phyloP scores from a whole-genome alignment of 2,797 vertebrate genomes.

The Oryzias dopingdopingensis region DNA sequence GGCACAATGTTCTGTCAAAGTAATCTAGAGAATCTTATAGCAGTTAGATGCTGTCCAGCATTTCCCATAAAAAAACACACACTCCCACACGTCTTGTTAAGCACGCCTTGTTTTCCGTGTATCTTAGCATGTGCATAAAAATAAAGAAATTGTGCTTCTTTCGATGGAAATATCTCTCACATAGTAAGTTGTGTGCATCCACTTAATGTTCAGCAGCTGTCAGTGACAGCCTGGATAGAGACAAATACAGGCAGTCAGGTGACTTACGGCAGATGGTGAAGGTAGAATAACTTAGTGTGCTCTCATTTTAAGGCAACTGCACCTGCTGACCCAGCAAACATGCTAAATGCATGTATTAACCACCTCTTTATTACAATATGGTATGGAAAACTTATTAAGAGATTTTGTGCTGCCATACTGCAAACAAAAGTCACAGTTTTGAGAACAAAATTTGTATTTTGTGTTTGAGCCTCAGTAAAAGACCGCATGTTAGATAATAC shows the following conservation, averaged over 20 bases:
- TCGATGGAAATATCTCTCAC: neutral
- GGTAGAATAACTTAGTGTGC: slow-evolving; percentile 30
- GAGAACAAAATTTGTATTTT: no score
- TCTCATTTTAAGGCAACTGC: neutral
- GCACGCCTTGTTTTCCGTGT: neutral
- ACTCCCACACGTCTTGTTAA: neutral
- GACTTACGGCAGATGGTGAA: slow-evolving; percentile 27
- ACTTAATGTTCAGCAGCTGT: slow-evolving; percentile 1
- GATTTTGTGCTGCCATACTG: neutral
- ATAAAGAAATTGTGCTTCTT: neutral
- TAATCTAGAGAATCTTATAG: neutral
- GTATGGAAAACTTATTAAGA: no score
- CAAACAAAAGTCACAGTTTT: neutral
- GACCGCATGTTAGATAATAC: no score
- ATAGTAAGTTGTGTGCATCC: neutral
- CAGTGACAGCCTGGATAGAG: slow-evolving; percentile 1
- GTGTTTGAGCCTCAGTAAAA: no score
- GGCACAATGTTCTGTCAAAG: neutral
- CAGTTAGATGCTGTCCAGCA: neutral
- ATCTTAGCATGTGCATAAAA: neutral
- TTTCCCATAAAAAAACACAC: neutral
- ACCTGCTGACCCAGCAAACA: slow-evolving; percentile 28
- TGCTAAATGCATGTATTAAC: neutral
- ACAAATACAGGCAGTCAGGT: neutral
- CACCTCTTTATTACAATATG: neutral